phyloP scores from a whole-genome alignment of 2,113 vertebrate species.

The Mobula hypostoma region DNA sequence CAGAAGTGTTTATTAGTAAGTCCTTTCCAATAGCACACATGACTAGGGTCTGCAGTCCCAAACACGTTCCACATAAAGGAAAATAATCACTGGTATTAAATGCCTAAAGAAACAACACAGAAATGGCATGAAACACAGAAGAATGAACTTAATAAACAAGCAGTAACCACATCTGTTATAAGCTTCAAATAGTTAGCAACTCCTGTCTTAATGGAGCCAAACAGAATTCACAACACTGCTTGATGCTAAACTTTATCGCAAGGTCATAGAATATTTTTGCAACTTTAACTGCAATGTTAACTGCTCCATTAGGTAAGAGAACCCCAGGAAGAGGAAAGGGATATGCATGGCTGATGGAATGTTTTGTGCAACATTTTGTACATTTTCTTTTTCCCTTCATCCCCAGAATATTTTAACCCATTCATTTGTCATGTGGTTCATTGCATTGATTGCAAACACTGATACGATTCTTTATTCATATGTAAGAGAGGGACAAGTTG shows the following conservation, averaged over 20 bases:
- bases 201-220: too few relatives aligned
- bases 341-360: neutral
- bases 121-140: neutral
- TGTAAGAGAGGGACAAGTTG: neutral
- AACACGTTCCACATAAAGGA: slow-evolving; percentile 70
- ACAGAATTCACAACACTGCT: neutral
- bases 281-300: slow-evolving; percentile 59
- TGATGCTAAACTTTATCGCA: slow-evolving; percentile 45
- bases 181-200: neutral
- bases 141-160: neutral
- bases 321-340: slow-evolving; percentile 45
- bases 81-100: slow-evolving; percentile 62
- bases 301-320: slow-evolving; percentile 60
- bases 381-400: neutral
- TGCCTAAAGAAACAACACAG: slow-evolving; percentile 49
- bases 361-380: neutral
- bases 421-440: neutral
- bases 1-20: slow-evolving; percentile 51
- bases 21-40: slow-evolving; percentile 56
- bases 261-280: slow-evolving; percentile 60
- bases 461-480: neutral
- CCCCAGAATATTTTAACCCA: neutral
- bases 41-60: slow-evolving; percentile 67
- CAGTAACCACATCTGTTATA: neutral
- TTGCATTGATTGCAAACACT: neutral